phyloP scores from a whole-genome alignment of 2,797 vertebrate genomes.

The Typhlichthys subterraneus region DNA sequence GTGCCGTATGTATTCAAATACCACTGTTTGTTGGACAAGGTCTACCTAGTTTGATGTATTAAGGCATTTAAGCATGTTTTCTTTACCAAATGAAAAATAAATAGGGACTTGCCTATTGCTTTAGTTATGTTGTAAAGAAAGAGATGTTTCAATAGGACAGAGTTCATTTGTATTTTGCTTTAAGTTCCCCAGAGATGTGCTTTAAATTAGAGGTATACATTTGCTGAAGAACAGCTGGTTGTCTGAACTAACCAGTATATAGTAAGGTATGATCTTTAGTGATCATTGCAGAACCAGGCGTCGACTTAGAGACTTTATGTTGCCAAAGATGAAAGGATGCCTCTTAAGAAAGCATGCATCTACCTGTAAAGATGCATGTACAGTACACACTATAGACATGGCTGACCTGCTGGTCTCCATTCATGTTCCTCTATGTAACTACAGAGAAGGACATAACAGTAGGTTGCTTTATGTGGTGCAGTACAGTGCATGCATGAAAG shows the following conservation, averaged over 20 bases:
- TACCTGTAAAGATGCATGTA: conserved; percentile 1
- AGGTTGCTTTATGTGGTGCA: conserved; percentile 33
- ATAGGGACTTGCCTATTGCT: neutral
- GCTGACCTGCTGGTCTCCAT: conserved; percentile 34
- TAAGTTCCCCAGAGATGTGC: conserved; percentile 19
- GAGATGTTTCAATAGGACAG: conserved; percentile 28
- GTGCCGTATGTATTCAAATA: neutral
- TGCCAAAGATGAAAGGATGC: neutral
- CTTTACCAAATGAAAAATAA: neutral
- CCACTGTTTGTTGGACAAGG: neutral
- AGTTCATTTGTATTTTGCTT: conserved; percentile 36
- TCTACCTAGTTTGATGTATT: neutral
- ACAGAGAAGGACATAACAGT: conserved; percentile 31
- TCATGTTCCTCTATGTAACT: conserved; percentile 39
- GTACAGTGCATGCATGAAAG: conserved; percentile 56
- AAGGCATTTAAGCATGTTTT: no score
- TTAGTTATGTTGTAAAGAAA: neutral
- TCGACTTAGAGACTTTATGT: neutral
- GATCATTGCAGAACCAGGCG: neutral
- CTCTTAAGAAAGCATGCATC: neutral
- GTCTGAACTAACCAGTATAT: conserved; percentile 17
- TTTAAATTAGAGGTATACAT: conserved; percentile 30
- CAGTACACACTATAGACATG: neutral
- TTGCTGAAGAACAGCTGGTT: conserved; percentile 19
- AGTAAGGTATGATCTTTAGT: conserved; percentile 14